A percentile compares a stretch with the other conserved stretches of the same genome.
These are phyloP conservation scores for Phymatocera aterrima DNA, from an alignment of 2,888 invertebrate species.

Conservation along the genomic window DNA sequence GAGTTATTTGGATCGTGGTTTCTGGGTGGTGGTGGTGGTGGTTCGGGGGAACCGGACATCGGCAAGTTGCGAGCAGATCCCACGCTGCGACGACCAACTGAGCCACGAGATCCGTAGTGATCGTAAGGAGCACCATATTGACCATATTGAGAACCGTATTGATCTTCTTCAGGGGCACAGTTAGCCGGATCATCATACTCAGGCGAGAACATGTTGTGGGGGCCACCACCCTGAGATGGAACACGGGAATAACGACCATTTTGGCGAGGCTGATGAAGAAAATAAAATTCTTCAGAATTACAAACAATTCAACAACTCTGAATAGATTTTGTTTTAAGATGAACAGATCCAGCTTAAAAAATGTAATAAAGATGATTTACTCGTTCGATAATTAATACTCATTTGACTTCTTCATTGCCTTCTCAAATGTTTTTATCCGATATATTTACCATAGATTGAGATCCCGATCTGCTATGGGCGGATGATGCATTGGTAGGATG, in stretches of 20 bases:
- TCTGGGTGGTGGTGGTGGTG: slow-evolving; percentile 85
- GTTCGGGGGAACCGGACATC: slow-evolving; percentile 79
- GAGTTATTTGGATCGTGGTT: slow-evolving; percentile 88
- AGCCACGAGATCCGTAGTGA: slow-evolving; percentile 91
- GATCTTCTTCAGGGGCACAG: slow-evolving; percentile 93
- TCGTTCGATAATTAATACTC: neutral
- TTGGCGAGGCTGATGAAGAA: slow-evolving; percentile 78
- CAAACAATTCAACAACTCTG: neutral
- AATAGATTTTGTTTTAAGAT: neutral
- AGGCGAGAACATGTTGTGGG: slow-evolving; percentile 78
- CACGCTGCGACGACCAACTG: slow-evolving; percentile 81
- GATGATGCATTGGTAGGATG: slow-evolving; percentile 85
- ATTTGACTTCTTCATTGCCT: neutral
- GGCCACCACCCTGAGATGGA: slow-evolving; percentile 82
- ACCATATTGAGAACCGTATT: slow-evolving; percentile 91
- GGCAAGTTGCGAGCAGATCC: slow-evolving; percentile 79
- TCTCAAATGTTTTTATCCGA: neutral
- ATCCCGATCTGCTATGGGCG: slow-evolving; percentile 89
- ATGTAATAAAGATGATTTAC: neutral
- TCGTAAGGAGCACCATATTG: slow-evolving; percentile 91
- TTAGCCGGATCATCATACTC: slow-evolving; percentile 96
- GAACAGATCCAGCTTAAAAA: neutral
- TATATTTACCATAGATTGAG: slow-evolving; percentile 88
- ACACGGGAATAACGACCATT: slow-evolving; percentile 87
- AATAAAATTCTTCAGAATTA: slow-evolving; percentile 12